A percentile compares a stretch with the other conserved stretches of the same genome.
phyloP scores from a whole-genome alignment of 2,888 invertebrate genomes.

The Melanotus villosus region DNA sequence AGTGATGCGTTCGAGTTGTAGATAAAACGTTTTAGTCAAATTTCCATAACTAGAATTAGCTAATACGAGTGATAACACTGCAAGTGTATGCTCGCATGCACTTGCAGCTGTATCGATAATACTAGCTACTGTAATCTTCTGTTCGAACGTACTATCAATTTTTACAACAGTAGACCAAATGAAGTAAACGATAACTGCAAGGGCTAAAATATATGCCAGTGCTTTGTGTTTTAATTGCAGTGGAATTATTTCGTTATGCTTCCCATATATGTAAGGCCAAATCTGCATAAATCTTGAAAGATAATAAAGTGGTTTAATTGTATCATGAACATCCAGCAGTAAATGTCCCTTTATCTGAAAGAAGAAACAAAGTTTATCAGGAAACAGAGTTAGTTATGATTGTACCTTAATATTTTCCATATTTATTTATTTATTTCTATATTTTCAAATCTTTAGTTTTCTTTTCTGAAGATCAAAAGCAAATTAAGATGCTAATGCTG shows the following conservation, averaged over 20 bases:
- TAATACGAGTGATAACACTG: neutral
- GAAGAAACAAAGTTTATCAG: no score
- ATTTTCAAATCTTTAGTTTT: no score
- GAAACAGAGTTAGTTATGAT: no score
- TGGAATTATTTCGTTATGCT: neutral
- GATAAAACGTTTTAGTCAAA: neutral
- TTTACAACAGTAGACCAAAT: neutral
- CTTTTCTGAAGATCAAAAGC: no score
- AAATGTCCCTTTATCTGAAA: no score
- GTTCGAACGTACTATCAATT: neutral
- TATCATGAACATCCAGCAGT: neutral
- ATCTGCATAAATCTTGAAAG: neutral
- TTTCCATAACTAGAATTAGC: neutral
- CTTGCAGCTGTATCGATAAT: neutral
- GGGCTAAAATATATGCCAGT: neutral
- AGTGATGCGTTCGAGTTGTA: neutral
- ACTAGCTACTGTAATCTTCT: neutral
- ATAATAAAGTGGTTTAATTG: slow-evolving; percentile 1
- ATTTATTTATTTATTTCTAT: no score
- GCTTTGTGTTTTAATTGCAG: neutral
- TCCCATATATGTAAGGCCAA: slow-evolving; percentile 9
- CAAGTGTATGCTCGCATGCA: neutral
- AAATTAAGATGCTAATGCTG: no score
- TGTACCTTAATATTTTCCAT: no score
- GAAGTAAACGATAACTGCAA: neutral